Conservation (phyloP, 2,888 invertebrate species). For the Platynereis dumerilii region DNA sequence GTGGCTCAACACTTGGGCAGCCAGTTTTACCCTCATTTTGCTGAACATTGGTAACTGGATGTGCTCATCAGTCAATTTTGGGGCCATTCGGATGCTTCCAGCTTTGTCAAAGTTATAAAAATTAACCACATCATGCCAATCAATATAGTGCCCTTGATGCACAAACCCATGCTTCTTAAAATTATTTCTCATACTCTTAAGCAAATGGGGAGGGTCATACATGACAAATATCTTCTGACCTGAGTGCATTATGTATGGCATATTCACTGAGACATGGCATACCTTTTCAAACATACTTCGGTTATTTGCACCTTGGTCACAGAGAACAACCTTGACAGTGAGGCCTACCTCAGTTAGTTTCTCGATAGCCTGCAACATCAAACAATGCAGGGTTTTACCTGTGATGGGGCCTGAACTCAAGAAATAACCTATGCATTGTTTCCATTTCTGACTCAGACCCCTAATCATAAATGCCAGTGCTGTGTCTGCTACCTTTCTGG, state of each 20-base stretch:
- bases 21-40: neutral
- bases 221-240: constrained; percentile 14
- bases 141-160: constrained; percentile 3
- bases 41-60: neutral
- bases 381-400: neutral
- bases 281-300: constrained; percentile 2
- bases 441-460: neutral
- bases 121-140: constrained; percentile 5
- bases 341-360: constrained; percentile 8
- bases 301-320: constrained; percentile 30
- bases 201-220: constrained; percentile 29
- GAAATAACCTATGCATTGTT: neutral
- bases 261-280: constrained; percentile 14
- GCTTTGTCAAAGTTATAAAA: constrained; percentile 8
- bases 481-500: neutral
- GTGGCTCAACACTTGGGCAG: neutral
- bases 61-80: neutral
- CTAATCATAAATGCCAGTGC: constrained; percentile 3
- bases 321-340: neutral
- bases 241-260: constrained; percentile 14
- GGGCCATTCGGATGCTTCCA: constrained; percentile 12
- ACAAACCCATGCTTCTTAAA: constrained; percentile 15
- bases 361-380: neutral
- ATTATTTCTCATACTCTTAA: constrained; percentile 24
- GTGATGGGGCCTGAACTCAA: neutral